A percentile compares a stretch with the other conserved stretches of the same genome.
Conservation (phyloP, 2,888 invertebrate species). For the Diaphora mendica region DNA sequence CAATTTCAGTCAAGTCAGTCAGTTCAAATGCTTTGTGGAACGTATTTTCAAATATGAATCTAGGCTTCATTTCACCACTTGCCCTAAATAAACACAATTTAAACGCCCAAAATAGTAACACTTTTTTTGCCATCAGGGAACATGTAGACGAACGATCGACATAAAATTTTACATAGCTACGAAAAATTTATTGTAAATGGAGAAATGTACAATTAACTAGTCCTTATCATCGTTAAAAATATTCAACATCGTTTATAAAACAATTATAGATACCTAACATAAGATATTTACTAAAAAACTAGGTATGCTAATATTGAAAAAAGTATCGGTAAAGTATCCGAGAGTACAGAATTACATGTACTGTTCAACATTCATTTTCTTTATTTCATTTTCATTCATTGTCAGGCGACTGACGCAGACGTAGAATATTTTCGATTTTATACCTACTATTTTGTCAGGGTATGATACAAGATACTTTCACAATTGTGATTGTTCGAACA, state of each 20-base stretch:
- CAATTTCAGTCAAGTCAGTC: not conserved
- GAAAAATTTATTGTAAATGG: not conserved
- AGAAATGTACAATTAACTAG: not conserved
- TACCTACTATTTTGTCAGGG: not conserved
- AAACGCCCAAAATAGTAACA: not conserved
- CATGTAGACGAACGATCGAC: not conserved
- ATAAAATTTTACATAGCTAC: not conserved
- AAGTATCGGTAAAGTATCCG: not conserved
- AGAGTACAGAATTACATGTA: not conserved
- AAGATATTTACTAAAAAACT: not conserved
- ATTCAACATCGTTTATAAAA: not conserved
- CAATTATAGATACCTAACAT: not conserved
- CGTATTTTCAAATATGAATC: not conserved
- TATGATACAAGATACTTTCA: not conserved
- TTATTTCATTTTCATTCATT: too few species aligned
- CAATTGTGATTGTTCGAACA: not conserved
- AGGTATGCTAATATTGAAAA: not conserved
- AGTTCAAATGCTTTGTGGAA: not conserved
- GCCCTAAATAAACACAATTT: not conserved
- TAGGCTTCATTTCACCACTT: not conserved
- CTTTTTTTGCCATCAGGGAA: not conserved
- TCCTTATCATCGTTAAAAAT: not conserved
- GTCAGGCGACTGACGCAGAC: not conserved
- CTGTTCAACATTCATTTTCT: not conserved
- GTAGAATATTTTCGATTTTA: not conserved